Conservation (phyloP, 1,140 invertebrate species). For the Venturia canescens region DNA sequence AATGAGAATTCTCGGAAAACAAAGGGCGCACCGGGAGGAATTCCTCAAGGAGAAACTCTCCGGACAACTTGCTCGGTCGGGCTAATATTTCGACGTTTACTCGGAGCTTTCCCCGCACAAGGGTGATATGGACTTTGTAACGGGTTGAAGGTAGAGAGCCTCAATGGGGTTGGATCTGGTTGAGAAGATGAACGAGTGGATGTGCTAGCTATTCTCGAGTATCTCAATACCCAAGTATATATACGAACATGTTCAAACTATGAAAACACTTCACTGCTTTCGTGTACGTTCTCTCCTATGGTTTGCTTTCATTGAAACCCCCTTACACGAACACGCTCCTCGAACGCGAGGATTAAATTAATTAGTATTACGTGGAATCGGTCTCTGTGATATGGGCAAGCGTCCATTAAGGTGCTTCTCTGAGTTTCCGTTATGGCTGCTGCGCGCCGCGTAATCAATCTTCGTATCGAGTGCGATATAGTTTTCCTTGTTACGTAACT, state of each 20-base stretch:
- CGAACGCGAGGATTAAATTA: slow-evolving; percentile 34
- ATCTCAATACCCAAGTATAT: slow-evolving; percentile 12
- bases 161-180: not conserved
- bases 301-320: not conserved
- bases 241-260: slow-evolving; percentile 9
- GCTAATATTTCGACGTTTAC: slow-evolving; percentile 33
- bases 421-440: not conserved
- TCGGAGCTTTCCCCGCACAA: slow-evolving; percentile 15
- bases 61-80: slow-evolving; percentile 18
- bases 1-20: slow-evolving; percentile 46
- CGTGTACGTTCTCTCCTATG: not conserved
- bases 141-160: not conserved
- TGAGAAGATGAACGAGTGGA: slow-evolving; percentile 12
- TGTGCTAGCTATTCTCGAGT: slow-evolving; percentile 27
- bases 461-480: not conserved
- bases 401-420: not conserved
- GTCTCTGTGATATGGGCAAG: not conserved
- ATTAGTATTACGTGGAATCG: not conserved
- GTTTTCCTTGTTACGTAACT: too few relatives aligned
- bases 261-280: slow-evolving; percentile 22
- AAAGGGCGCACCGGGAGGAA: slow-evolving; percentile 15
- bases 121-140: slow-evolving; percentile 15
- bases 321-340: not conserved
- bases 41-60: slow-evolving; percentile 29
- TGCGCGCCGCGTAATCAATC: not conserved